Conservation (phyloP, 2,888 invertebrate genomes). For the Chloromyia formosa region DNA sequence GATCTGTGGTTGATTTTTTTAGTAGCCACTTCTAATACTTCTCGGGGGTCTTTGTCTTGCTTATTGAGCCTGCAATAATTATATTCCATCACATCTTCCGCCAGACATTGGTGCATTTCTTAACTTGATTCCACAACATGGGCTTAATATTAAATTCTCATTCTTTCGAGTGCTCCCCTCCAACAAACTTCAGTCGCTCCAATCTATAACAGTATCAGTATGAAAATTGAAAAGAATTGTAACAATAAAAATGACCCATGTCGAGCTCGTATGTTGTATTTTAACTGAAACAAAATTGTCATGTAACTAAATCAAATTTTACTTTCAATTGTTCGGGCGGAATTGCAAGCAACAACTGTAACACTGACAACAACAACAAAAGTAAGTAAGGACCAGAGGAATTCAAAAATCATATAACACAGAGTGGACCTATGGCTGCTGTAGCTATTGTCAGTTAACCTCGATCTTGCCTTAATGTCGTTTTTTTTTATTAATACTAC, state of each 20-base stretch:
- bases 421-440: constrained; percentile 4
- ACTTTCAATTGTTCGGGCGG: constrained; percentile 48
- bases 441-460: constrained; percentile 33
- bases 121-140: too few relatives aligned
- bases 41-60: too few relatives aligned
- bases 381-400: not conserved
- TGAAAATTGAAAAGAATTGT: too few relatives aligned
- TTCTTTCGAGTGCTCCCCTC: too few relatives aligned
- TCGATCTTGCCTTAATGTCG: constrained; percentile 42
- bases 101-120: too few relatives aligned
- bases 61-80: too few relatives aligned
- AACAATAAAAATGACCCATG: constrained; percentile 1
- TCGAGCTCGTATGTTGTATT: not conserved
- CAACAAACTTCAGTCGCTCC: too few relatives aligned
- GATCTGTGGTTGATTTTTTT: too few relatives aligned
- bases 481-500: constrained; percentile 35
- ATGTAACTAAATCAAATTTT: constrained; percentile 48
- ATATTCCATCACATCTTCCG: too few relatives aligned
- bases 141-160: too few relatives aligned
- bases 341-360: not conserved
- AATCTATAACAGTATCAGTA: too few relatives aligned
- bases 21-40: too few relatives aligned
- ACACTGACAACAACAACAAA: not conserved
- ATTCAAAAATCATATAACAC: constrained; percentile 39
- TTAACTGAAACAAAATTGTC: constrained; percentile 6